Conservation (phyloP, 1,140 invertebrate species). For the Andricus grossulariae region DNA sequence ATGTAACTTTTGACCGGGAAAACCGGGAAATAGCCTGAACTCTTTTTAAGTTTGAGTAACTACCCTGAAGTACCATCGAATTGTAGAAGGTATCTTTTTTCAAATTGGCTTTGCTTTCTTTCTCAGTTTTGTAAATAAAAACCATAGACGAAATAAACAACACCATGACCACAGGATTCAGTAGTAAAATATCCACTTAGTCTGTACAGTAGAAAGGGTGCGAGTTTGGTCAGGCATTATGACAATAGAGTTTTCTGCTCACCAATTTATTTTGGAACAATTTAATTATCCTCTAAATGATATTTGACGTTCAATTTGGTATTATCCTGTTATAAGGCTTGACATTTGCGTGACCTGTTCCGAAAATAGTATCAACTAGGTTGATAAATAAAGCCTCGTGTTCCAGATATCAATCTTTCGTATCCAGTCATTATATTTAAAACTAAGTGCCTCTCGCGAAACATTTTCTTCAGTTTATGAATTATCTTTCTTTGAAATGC, state of each 20-base stretch:
- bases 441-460: background rate
- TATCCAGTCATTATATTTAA: constrained; percentile 15
- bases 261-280: background rate
- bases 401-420: constrained; percentile 7
- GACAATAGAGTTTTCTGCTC: background rate
- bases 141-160: background rate
- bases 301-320: background rate
- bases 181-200: background rate
- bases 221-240: background rate
- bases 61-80: background rate
- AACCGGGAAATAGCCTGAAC: too few relatives aligned
- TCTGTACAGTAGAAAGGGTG: background rate
- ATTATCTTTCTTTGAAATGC: background rate
- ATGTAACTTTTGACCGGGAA: too few relatives aligned
- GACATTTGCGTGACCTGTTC: constrained; percentile 23
- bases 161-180: background rate
- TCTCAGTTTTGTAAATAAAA: too few relatives aligned
- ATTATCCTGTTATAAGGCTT: constrained; percentile 9
- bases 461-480: background rate
- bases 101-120: too few relatives aligned
- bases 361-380: constrained; percentile 15
- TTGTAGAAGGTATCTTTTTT: too few relatives aligned
- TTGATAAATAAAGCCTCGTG: constrained; percentile 6
- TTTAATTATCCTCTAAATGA: constrained; percentile 8
- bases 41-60: too few relatives aligned